These are phyloP conservation scores for Ctenomys sociabilis DNA, from an alignment of 2,113 vertebrate species.

Conservation along the genomic window DNA sequence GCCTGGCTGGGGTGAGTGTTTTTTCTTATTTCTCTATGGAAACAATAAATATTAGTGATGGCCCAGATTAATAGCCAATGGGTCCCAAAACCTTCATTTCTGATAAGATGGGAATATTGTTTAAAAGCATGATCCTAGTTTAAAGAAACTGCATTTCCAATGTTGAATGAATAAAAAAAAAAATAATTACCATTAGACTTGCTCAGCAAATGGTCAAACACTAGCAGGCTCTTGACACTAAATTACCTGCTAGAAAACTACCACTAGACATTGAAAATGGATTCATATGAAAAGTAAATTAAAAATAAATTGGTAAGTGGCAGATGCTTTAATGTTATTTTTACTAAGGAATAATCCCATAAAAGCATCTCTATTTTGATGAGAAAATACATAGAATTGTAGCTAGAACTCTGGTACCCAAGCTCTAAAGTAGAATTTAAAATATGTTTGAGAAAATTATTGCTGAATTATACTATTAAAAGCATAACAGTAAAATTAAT, in stretches of 20 bases:
- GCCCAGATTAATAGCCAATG: slow-evolving; percentile 6
- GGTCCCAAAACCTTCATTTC: not conserved
- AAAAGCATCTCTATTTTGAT: slow-evolving; percentile 35
- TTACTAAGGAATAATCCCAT: slow-evolving; percentile 48
- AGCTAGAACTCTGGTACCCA: slow-evolving; percentile 9
- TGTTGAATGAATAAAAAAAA: slow-evolving; percentile 49
- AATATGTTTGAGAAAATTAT: slow-evolving; percentile 40
- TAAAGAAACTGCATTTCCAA: slow-evolving; percentile 18
- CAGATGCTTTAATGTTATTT: slow-evolving; percentile 53
- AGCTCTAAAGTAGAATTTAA: slow-evolving; percentile 17
- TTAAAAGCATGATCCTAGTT: not conserved
- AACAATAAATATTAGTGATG: not conserved
- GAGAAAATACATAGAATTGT: slow-evolving; percentile 56
- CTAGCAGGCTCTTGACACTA: not conserved
- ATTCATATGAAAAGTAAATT: slow-evolving; percentile 44
- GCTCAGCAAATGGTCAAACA: slow-evolving; percentile 56
- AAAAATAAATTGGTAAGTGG: slow-evolving; percentile 20
- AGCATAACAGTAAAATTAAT: slow-evolving; percentile 59
- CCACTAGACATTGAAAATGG: slow-evolving; percentile 11
- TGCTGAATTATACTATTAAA: slow-evolving; percentile 57
- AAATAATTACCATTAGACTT: slow-evolving; percentile 29
- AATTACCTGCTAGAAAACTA: slow-evolving; percentile 65
- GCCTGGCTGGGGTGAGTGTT: not conserved
- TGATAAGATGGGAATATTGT: not conserved
- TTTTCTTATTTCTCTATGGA: slow-evolving; percentile 23